Evolutionary conservation across 2,888 invertebrate genomes (phyloP), one percentile per base, ranked within the genome.

Genomic region (Meiosimyza platycephala): DNA sequence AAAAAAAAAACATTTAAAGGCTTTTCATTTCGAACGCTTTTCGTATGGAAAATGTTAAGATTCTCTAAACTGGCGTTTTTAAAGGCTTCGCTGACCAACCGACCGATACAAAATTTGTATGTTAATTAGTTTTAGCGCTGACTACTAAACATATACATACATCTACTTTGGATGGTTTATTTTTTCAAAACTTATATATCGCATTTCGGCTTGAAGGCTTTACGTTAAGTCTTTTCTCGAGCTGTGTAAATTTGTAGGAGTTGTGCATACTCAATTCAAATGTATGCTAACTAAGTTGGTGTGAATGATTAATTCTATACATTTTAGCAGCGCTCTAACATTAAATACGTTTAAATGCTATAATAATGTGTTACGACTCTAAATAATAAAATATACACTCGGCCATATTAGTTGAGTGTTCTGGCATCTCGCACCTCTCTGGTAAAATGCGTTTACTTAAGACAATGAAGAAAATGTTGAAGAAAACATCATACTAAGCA

Each of bases 311-410:
- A 84, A 80, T 79, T 72, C 71, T 12, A 64, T 33, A 16, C 51
- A 51, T 71, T 76, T 74, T 72, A 63, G 50, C 16, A 51, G 59
- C 65, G 47, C 67, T 65, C 73, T 66, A 77, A 78, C 82, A 79
- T 80, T 83, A 84, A 84, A 79, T 80, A 79, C 81, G 79, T 80
- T 82, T 82, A 83, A 84, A 83, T 80, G 85, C 82, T 73, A 78
- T 83, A 82, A 81, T 83, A 83, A 81, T 80, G 80, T 76, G 76
- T 78, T 76, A 71, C 6, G 13, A 4, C 18, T n/a, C 15, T 40
- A 52, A 50, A 13, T 11, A 54, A 9, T 16, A 55, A 47, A 71
- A 63, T 62, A 47, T 62, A 33, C 62, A 15, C 40, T 48, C 16
- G 48, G 33, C 33, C 40, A 71, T 55, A 54, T 40, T 40, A 40